Evolutionary conservation across 2,113 vertebrate genomes (phyloP).

Genomic region (Chionomys nivalis): DNA sequence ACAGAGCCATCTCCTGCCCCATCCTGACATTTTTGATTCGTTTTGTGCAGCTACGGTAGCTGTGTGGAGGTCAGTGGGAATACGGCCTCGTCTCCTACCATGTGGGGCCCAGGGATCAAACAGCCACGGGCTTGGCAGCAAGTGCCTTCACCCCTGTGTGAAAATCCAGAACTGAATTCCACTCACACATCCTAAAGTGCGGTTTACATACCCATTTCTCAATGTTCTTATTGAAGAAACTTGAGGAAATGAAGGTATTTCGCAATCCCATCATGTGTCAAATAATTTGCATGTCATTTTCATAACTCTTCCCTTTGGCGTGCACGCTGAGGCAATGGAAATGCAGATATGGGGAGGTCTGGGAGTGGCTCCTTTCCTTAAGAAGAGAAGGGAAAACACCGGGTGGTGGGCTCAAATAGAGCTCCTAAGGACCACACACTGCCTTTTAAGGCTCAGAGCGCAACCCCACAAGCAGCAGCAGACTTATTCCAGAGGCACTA

Average conservation of each 20-base stretch:
- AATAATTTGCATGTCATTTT: not conserved
- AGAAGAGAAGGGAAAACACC: not conserved
- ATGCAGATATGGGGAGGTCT: not conserved
- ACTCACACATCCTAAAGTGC: not conserved
- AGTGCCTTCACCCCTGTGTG: not conserved
- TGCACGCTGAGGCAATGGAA: not conserved
- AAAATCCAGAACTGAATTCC: not conserved
- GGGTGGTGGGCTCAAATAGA: not conserved
- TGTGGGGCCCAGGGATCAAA: not conserved
- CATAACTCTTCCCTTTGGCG: slow-evolving; percentile 13
- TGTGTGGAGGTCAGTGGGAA: not conserved
- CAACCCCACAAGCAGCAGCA: not conserved
- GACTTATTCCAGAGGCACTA: not conserved
- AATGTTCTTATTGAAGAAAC: not conserved
- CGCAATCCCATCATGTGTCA: not conserved
- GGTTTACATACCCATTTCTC: not conserved
- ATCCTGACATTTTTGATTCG: not conserved
- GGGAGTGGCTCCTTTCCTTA: not conserved
- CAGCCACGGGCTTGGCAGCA: not conserved
- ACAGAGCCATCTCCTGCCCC: not conserved
- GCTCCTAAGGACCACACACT: not conserved
- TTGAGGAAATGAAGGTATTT: slow-evolving; percentile 15
- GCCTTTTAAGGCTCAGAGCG: not conserved
- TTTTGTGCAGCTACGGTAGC: not conserved
- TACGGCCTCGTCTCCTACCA: not conserved